Base-by-base conservation (phyloP, 2,888 invertebrate genomes). In the Embidobia sp. region DNA sequence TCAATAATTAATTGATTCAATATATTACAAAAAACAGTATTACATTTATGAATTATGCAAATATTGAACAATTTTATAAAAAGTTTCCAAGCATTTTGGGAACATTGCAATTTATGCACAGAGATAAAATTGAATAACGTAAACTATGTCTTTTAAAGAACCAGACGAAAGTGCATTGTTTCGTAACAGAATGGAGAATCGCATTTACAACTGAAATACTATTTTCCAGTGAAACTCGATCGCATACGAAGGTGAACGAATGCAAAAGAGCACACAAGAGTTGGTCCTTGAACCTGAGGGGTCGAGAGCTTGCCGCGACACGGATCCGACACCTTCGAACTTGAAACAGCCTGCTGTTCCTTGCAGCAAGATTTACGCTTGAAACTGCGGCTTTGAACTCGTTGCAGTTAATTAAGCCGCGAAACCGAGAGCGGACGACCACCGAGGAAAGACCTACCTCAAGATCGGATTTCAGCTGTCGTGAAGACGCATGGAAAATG, bases 241-340 rank as follows among this genome's bases (percentile, higher is more conserved):
- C n/a, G n/a, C n/a, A n/a, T 37, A 44, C 31, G n/a, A 69, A 69
- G 57, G 48, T 69, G 49, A 69, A 37, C 37, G 49, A 29, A 57
- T 48, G 42, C 29, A 69, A 57, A 69, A 57, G 57, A 66, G 46
- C 44, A 29, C 22, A 18, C 18, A 6, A 15, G 31, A 48, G 31
- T 29, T 46, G 15, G 57, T 69, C 69, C 69, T 69, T 69, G 69
- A 69, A 69, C 69, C 49, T 46, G 37, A 37, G 42, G 33, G 57
- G 57, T 69, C 69, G 57, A 40, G 31, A 22, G 29, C 15, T 22
- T 22, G 42, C 19, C 22, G 26, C 44, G 51, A 64, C 64, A 44
- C 29, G 63, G 26, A 63, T 48, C 37, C 53, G 33, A 53, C 66
- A 66, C 66, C 66, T 66, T 57, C 33, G 19, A 48, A 46, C 53